Conservation (phyloP, 1,140 invertebrate species). For the Ostrea denselamellosa region DNA sequence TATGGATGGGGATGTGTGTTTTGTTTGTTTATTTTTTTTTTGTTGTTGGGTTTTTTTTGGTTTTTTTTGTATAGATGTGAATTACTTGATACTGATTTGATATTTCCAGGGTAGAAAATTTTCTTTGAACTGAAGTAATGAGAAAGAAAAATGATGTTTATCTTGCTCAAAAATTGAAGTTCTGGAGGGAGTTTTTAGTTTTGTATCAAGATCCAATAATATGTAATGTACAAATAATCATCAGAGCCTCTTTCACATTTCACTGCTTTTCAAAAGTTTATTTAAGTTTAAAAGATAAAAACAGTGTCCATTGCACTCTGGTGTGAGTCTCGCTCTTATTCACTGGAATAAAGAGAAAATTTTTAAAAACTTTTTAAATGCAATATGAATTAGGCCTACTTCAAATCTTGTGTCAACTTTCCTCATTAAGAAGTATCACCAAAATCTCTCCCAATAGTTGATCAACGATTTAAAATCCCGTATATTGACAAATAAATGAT, state of each 20-base stretch:
- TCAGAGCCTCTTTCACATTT: neutral
- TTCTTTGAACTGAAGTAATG: neutral
- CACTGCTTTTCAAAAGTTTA: neutral
- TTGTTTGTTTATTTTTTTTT: too few relatives aligned
- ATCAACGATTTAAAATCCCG: slow-evolving; percentile 34
- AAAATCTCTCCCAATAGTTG: neutral
- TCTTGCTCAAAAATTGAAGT: neutral
- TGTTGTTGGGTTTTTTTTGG: too few relatives aligned
- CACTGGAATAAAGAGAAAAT: neutral
- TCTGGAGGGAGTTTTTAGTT: neutral
- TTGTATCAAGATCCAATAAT: neutral
- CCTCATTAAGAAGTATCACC: slow-evolving; percentile 2
- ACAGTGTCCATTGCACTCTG: neutral
- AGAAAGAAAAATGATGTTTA: neutral
- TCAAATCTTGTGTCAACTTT: slow-evolving; percentile 24
- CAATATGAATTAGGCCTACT: slow-evolving; percentile 24
- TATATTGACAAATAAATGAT: slow-evolving; percentile 36
- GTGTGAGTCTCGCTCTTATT: neutral
- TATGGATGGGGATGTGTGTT: too few relatives aligned
- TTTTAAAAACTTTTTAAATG: neutral
- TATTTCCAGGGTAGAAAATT: neutral
- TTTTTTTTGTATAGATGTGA: neutral
- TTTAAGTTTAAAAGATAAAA: neutral
- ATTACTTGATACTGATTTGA: too few relatives aligned
- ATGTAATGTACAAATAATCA: neutral